These are phyloP conservation scores for Nymphalis polychloros DNA, from an alignment of 2,888 invertebrate genomes.

Conservation along the genomic window DNA sequence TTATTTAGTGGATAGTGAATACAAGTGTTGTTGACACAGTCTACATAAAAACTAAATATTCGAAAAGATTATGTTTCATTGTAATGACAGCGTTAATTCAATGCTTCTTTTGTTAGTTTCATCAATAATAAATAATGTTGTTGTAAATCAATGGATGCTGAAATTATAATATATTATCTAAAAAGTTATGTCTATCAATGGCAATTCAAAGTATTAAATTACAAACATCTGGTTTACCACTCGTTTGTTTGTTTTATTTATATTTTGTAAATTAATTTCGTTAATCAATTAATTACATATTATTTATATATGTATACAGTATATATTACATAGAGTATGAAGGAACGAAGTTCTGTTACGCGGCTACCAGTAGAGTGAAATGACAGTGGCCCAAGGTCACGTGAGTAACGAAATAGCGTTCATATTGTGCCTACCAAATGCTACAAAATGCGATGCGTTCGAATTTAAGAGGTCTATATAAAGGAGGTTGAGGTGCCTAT, in stretches of 20 bases:
- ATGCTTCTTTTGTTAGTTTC: not conserved
- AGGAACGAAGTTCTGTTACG: no score
- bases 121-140: not conserved
- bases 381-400: no score
- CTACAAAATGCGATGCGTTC: no score
- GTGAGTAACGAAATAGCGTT: no score
- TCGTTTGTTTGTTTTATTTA: conserved; percentile 5
- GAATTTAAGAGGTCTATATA: no score
- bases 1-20: conserved; percentile 34
- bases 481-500: no score
- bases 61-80: not conserved
- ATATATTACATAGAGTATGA: no score
- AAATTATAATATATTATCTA: not conserved
- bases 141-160: not conserved
- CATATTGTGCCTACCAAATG: no score
- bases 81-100: not conserved
- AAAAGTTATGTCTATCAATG: conserved; percentile 8
- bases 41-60: not conserved
- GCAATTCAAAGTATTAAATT: conserved; percentile 4
- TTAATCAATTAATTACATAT: not conserved
- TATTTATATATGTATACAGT: no score
- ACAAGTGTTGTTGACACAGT: not conserved
- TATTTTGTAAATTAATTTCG: not conserved
- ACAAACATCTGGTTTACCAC: not conserved
- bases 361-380: no score